Evolutionary conservation across 2,797 vertebrate genomes (phyloP).

Genomic region (Lithobates sylvaticus): DNA sequence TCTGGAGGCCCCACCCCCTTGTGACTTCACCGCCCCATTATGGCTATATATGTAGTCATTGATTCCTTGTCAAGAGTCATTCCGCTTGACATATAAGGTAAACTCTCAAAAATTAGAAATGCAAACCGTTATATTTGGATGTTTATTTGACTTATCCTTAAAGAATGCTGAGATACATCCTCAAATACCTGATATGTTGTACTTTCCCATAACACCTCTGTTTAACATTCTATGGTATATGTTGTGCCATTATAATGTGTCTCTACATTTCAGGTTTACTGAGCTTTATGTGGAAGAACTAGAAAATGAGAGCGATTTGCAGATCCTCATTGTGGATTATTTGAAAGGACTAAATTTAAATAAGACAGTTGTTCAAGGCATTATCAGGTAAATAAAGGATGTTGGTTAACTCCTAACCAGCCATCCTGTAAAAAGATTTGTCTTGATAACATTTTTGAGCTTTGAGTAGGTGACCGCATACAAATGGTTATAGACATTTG

Average conservation of each 20-base stretch:
- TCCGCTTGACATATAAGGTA: too few species aligned
- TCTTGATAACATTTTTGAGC: not conserved
- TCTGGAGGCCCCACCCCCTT: too few species aligned
- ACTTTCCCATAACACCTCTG: not conserved
- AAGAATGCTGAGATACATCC: too few species aligned
- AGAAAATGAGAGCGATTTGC: constrained; percentile 88
- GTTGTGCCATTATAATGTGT: constrained; percentile 1
- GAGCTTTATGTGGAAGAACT: constrained; percentile 95
- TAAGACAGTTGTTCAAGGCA: constrained; percentile 84
- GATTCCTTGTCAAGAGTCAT: too few species aligned
- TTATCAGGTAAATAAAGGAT: constrained; percentile 85
- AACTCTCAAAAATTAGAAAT: too few species aligned
- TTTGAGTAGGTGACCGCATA: not conserved
- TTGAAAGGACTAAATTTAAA: constrained; percentile 86
- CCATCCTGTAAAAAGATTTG: not conserved
- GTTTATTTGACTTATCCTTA: too few species aligned
- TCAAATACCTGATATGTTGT: too few species aligned
- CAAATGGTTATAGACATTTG: not conserved
- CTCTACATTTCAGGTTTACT: constrained; percentile 84
- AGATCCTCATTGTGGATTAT: constrained; percentile 90
- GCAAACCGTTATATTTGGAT: too few species aligned
- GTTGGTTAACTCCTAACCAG: not conserved
- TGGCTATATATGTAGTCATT: too few species aligned
- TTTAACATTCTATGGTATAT: not conserved
- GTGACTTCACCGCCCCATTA: too few species aligned